Evolutionary conservation across 2,113 vertebrate genomes (phyloP), one percentile per base, ranked within the genome.

Genomic region (Nycticryphes semicollaris): DNA sequence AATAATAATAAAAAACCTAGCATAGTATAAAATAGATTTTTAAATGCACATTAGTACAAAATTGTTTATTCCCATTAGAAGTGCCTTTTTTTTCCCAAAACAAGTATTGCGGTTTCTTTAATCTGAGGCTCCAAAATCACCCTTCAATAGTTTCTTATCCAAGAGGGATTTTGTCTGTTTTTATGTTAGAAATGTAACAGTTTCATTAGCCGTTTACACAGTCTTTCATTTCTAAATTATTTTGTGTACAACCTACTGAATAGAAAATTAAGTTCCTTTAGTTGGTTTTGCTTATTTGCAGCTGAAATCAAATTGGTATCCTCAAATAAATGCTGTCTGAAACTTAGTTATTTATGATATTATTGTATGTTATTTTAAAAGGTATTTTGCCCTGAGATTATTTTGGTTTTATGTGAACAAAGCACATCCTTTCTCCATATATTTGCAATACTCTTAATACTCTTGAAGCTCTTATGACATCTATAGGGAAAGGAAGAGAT

Each of bases 1-100:
- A 39, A 39, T 39, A 39, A 10, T 39, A 39, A 10, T 39, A 39
- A 39, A 39, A 39, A 0, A 0, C 14, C 3, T 28, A n/a, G 4
- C 23, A 20, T 69, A 28, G 19, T 45, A 57, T 59, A 78, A 80
- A 83, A 2, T 22, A 54, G 6, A 25, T 67, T 91, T 70, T 64
- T 43, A 53, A 81, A 27, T 45, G 15, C 13, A 28, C 4, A 1
- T 39, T 64, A 53, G 22, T 56, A 63, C 15, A 59, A 35, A 62
- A 3, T 33, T 31, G 24, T 45, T 45, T 59, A 22, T 90, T 87
- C 9, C 28, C 30, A 51, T 14, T 20, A n/a, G 16, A 75, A 76
- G 7, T 8, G 6, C 7, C 43, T 0, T 81, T 88, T 74, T 6
- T 81, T 94, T 78, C 39, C 39, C 15, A 79, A 59, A 84, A 37